Percentiles rank a stretch among this genome's conserved stretches.
Conservation (phyloP, 2,888 invertebrate species). For the Hyppa rectilinea region DNA sequence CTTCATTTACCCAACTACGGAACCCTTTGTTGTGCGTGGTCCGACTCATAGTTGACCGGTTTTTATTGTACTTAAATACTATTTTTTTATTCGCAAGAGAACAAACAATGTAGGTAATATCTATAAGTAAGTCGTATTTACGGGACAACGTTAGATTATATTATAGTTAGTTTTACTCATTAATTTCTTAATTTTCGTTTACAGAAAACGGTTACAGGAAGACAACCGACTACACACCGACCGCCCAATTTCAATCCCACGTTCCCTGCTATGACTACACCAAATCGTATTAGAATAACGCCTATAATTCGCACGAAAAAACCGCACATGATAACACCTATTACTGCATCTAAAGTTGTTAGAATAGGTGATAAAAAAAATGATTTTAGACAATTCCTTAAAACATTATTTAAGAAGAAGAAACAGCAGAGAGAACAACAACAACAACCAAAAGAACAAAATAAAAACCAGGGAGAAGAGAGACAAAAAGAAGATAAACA, state of each 20-base stretch:
- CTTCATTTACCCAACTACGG: too few species aligned
- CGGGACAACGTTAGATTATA: neutral
- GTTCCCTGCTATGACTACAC: neutral
- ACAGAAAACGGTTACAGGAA: neutral
- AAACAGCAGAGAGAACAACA: neutral
- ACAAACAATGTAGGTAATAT: neutral
- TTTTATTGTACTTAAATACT: neutral
- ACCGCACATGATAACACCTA: neutral
- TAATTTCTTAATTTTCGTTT: neutral
- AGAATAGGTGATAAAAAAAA: conserved; percentile 3
- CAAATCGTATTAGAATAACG: neutral
- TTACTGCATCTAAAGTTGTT: neutral
- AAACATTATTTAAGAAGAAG: conserved; percentile 42
- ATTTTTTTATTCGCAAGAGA: neutral
- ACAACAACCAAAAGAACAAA: neutral
- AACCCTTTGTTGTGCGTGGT: too few species aligned
- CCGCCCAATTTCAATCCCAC: neutral
- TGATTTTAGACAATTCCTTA: conserved; percentile 38
- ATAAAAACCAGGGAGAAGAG: neutral
- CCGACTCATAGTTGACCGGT: too few species aligned
- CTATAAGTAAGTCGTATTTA: neutral
- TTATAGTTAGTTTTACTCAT: neutral
- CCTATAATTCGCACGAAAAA: neutral
- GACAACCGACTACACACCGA: conserved; percentile 9
- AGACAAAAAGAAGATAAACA: neutral